Base-by-base conservation (phyloP, 2,113 vertebrate genomes). In the Oceanites oceanicus region DNA sequence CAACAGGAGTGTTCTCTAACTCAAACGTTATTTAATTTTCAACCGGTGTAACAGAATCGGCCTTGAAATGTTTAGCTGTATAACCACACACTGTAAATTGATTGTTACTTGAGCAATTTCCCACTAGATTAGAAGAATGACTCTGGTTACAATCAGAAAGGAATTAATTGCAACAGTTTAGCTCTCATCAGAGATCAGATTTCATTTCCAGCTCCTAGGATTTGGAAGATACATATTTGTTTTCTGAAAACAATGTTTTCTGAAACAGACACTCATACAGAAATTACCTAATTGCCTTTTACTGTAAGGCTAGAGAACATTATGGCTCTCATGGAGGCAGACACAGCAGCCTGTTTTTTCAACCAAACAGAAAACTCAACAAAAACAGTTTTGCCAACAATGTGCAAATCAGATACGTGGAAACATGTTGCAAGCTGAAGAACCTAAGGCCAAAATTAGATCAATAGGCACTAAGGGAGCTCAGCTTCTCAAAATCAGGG, bases 81-180 rank as follows among this genome's bases (percentile, higher is more conserved):
- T 19, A 83, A 76, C 29, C 0, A 0, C 88, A 38, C 2, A 0
- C 6, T 50, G 76, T 47, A 59, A 92, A 88, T 83, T 49, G 82
- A 93, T 78, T 77, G 73, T 44, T 67, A 36, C 82, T 86, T 10
- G 45, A 88, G 90, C 13, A 8, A 47, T 47, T 79, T 75, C 88
- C 92, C 92, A 47, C 18, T 4, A 32, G 72, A 76, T 77, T 38
- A 90, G 90, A 76, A 78, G 65, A 58, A 81, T 2, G 12, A 67
- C 63, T 94, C 95, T 30, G 67, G 86, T 92, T 92, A 92, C 72
- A 80, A 34, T 27, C 55, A 86, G 72, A 90, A 90, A 67, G 36
- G 65, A 90, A 86, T 92, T 81, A 59, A 78, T 61, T 63, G 45
- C 74, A 89, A 75, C 73, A 89, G 73, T 49, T 76, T 34, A 70